phyloP scores from a whole-genome alignment of 2,888 invertebrate species.

The Papilio gigon region DNA sequence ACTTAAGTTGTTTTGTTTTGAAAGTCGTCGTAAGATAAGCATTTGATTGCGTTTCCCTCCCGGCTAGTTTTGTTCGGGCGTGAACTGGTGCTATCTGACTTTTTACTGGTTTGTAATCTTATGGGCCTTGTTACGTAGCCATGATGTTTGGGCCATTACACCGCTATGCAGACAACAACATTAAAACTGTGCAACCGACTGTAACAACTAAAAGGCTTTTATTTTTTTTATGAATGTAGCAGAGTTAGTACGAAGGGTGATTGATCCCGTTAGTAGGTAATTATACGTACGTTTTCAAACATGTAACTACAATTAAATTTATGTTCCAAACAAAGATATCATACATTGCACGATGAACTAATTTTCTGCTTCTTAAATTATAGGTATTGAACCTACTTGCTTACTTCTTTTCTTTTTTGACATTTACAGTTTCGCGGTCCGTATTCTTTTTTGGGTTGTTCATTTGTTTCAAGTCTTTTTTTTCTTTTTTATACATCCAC shows the following conservation, averaged over 20 bases:
- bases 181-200: constrained; percentile 36
- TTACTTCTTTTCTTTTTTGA: no score
- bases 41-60: constrained; percentile 29
- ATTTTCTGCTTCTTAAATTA: no score
- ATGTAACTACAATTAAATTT: background rate
- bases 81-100: constrained; percentile 32
- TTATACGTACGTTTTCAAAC: background rate
- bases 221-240: constrained; percentile 25
- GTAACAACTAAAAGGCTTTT: constrained; percentile 34
- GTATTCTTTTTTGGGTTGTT: no score
- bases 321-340: background rate
- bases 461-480: no score
- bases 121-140: constrained; percentile 29
- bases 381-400: no score
- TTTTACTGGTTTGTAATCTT: constrained; percentile 31
- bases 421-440: no score
- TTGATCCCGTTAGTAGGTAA: constrained; percentile 18
- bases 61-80: constrained; percentile 30
- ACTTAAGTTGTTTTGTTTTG: constrained; percentile 26
- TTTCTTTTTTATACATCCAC: no score
- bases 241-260: constrained; percentile 26
- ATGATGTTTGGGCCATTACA: constrained; percentile 40
- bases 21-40: constrained; percentile 31
- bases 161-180: constrained; percentile 36
- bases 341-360: background rate